A percentile compares a stretch with the other conserved stretches of the same genome.
phyloP scores from a whole-genome alignment of 2,888 invertebrate genomes.

The Desoria tigrina region DNA sequence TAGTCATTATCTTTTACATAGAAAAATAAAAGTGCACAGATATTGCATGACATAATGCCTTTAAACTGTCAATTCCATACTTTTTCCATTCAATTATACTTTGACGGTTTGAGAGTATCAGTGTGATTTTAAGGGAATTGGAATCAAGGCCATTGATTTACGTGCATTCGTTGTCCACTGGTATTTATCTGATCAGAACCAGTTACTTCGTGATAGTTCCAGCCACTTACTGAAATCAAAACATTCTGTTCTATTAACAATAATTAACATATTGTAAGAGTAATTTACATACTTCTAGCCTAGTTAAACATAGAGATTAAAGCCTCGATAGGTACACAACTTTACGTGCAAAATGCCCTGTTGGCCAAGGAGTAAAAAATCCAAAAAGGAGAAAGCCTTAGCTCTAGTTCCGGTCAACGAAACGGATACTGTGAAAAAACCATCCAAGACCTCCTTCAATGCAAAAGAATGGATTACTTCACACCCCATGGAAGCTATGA shows the following conservation, averaged over 20 bases:
- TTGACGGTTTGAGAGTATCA: too few species aligned
- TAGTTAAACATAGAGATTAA: background rate
- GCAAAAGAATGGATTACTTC: background rate
- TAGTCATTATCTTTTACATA: too few species aligned
- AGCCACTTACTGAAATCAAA: background rate
- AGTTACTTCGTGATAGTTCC: too few species aligned
- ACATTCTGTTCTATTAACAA: background rate
- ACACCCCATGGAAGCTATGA: background rate
- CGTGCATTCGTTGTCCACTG: too few species aligned
- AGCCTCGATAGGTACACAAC: background rate
- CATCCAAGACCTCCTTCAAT: background rate
- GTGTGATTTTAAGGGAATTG: too few species aligned
- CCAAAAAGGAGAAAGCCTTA: background rate
- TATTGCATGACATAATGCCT: too few species aligned
- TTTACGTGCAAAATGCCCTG: slow-evolving; percentile 9
- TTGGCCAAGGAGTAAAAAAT: slow-evolving; percentile 9
- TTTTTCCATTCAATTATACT: too few species aligned
- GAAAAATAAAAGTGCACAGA: too few species aligned
- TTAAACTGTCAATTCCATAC: too few species aligned
- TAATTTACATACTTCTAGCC: background rate
- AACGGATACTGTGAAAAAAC: background rate
- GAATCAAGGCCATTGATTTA: too few species aligned
- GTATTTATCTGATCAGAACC: too few species aligned
- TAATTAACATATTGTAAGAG: background rate
- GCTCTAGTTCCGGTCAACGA: slow-evolving; percentile 10